Conservation (phyloP, 2,113 vertebrate genomes). For the Heloderma charlesbogerti region DNA sequence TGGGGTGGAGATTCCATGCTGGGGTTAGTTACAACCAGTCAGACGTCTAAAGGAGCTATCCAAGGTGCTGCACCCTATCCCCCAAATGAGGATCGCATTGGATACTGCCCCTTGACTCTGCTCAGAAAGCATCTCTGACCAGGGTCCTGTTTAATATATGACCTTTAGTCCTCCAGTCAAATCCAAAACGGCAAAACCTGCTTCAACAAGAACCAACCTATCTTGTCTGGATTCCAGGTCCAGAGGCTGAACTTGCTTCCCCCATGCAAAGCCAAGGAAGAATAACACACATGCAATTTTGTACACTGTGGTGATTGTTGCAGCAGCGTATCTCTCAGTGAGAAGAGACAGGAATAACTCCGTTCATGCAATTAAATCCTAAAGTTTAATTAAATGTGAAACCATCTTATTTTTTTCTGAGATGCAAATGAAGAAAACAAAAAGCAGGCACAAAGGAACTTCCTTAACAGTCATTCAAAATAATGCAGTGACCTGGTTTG, state of each 20-base stretch:
- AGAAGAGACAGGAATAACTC: constrained; percentile 43
- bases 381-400: constrained; percentile 43
- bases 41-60: too few relatives aligned
- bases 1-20: too few relatives aligned
- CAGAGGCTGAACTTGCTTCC: neutral
- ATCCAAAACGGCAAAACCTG: constrained; percentile 11
- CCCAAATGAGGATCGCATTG: too few relatives aligned
- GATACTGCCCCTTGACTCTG: too few relatives aligned
- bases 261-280: neutral
- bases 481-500: constrained; percentile 10
- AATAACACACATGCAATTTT: neutral
- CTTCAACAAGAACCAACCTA: neutral
- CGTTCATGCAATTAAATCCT: constrained; percentile 45
- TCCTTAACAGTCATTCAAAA: constrained; percentile 41
- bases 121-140: neutral
- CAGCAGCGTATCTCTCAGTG: neutral
- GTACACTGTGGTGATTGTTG: constrained; percentile 35
- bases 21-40: too few relatives aligned
- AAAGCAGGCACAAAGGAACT: neutral
- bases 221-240: neutral
- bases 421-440: neutral
- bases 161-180: neutral
- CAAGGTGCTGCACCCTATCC: too few relatives aligned
- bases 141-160: neutral
- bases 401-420: constrained; percentile 36